Base-by-base conservation (phyloP, 2,888 invertebrate species). In the Opisthograptis luteolata region DNA sequence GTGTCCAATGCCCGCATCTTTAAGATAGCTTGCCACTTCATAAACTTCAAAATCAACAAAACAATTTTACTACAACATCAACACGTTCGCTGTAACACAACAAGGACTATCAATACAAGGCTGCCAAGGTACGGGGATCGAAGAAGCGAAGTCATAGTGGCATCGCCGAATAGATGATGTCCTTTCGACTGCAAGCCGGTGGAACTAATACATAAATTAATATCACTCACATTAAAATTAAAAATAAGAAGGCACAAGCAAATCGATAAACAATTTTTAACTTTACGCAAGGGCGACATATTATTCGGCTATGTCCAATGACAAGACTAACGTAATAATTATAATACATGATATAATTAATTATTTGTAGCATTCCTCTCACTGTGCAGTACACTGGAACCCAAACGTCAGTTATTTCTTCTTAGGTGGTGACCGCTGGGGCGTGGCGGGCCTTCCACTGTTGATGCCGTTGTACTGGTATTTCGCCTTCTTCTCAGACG, bases 401-500 rank as follows among this genome's bases (percentile, higher is more conserved):
- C 83, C 81, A 70, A 81, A 81, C 70, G 75, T 71, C 81, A 90
- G 92, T 94, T 94, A 95, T 93, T 95, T 95, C 87, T 93, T 93
- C 79, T 91, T 92, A 58, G 94, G 93, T 87, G 93, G 87, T 89
- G 95, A 95, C 78, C 95, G 94, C 79, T 96, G 96, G 66, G 96
- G 96, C 75, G 96, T 96, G 65, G 95, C 94, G 62, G 96, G 95
- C 92, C 98, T 93, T 58, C 95, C 95, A 59, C 96, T 95, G 87
- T 96, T 96, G 88, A 96, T 94, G 70, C 96, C 96, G 71, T 95
- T 94, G 91, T 99, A 99, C 83, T 98, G 97, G 89, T 99, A 99
- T 91, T 99, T 99, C 67, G 99, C 99, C 92, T 99, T 99, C 92
- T 99, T 99, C 92, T 99, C 99, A 56, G 99, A 99, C 74, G 99